A percentile compares a stretch with the other conserved stretches of the same genome.
phyloP scores from a whole-genome alignment of 2,888 invertebrate species.

The Hydrotaea diabolus region DNA sequence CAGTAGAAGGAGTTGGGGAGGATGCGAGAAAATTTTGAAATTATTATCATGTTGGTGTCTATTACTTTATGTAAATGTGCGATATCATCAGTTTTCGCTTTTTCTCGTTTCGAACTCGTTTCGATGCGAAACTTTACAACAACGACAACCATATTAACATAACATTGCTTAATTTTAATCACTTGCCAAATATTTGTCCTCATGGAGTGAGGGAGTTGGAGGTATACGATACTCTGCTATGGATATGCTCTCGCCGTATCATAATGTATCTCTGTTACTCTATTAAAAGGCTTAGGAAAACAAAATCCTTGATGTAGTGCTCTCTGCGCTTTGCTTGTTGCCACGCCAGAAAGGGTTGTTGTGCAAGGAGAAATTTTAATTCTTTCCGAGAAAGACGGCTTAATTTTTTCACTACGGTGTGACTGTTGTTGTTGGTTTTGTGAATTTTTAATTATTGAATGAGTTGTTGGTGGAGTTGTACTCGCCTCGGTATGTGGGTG shows the following conservation, averaged over 20 bases:
- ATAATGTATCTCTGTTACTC: constrained; percentile 42
- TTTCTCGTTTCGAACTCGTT: constrained; percentile 43
- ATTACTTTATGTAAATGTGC: constrained; percentile 67
- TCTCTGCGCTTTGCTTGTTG: not conserved
- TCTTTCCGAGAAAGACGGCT: constrained; percentile 49
- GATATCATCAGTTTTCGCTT: constrained; percentile 62
- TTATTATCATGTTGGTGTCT: constrained; percentile 68
- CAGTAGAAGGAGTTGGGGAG: not conserved
- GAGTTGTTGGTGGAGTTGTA: constrained; percentile 65
- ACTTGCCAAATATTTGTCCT: constrained; percentile 69
- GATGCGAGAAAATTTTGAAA: constrained; percentile 48
- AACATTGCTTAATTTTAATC: constrained; percentile 70
- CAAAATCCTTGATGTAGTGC: constrained; percentile 32
- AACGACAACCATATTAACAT: constrained; percentile 54
- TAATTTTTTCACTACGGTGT: constrained; percentile 36
- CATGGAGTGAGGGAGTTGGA: constrained; percentile 40
- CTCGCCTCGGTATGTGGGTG: constrained; percentile 72
- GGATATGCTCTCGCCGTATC: constrained; percentile 36
- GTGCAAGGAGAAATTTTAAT: constrained; percentile 13
- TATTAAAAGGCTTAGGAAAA: constrained; percentile 36
- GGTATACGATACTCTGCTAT: not conserved
- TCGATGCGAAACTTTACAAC: constrained; percentile 41
- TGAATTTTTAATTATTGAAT: constrained; percentile 77
- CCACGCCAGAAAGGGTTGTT: not conserved
- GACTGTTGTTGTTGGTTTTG: constrained; percentile 43